phyloP scores from a whole-genome alignment of 2,797 vertebrate genomes.

The Poecilia wingei region DNA sequence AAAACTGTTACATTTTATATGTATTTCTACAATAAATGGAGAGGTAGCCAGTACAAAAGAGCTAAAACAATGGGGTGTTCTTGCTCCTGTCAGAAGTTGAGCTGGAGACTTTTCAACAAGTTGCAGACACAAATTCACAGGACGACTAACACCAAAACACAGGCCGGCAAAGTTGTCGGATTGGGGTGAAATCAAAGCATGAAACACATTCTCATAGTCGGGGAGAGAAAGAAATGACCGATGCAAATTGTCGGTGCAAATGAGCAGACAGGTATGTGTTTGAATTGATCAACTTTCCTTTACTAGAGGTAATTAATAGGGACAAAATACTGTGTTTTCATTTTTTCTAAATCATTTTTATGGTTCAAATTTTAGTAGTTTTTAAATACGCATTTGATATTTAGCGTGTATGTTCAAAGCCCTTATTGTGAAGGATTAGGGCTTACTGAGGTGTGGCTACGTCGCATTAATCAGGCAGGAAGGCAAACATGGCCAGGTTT shows the following conservation, averaged over 20 bases:
- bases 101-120: neutral
- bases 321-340: neutral
- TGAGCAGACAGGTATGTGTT: too few relatives aligned
- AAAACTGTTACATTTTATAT: neutral
- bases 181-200: neutral
- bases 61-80: neutral
- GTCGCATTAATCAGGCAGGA: neutral
- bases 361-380: neutral
- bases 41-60: neutral
- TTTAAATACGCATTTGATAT: neutral
- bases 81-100: neutral
- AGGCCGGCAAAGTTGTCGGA: neutral
- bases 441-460: neutral
- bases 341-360: neutral
- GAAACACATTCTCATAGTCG: neutral
- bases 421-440: neutral
- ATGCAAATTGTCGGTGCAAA: too few relatives aligned
- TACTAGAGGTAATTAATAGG: neutral
- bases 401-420: neutral
- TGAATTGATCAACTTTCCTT: neutral
- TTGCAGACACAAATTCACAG: neutral
- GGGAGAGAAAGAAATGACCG: neutral
- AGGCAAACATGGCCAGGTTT: neutral
- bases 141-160: neutral
- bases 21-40: neutral